Evolutionary conservation across 2,113 vertebrate species (phyloP).

Genomic region (Pelmatolapia mariae): DNA sequence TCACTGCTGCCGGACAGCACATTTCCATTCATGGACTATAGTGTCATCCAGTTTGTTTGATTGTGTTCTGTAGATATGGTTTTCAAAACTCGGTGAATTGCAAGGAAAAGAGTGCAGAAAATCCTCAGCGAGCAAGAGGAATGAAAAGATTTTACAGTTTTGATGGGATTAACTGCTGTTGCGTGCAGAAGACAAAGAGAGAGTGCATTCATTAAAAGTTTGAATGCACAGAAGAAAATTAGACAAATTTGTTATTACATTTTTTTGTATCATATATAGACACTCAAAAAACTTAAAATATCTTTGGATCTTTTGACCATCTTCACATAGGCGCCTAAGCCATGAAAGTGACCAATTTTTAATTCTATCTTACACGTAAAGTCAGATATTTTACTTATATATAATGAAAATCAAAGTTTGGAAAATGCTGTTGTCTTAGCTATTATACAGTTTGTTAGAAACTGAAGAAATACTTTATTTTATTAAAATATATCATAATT

Average conservation of each 20-base stretch:
- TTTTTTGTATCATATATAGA: background rate
- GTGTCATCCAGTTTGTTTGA: background rate
- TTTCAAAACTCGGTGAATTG: background rate
- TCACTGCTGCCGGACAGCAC: background rate
- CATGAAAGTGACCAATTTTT: background rate
- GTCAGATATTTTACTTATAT: background rate
- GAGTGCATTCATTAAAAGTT: fast-evolving
- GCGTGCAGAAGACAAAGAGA: background rate
- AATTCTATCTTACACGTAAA: fast-evolving
- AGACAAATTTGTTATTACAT: fast-evolving
- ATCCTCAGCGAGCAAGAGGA: background rate
- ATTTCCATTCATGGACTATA: background rate
- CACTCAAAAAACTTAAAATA: background rate
- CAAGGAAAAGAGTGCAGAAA: background rate
- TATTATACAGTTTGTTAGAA: background rate
- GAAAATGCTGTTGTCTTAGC: background rate
- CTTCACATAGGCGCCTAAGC: background rate
- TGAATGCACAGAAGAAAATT: background rate
- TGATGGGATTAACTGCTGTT: background rate
- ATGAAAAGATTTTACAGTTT: background rate
- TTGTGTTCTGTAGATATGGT: background rate
- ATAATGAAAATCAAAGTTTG: background rate
- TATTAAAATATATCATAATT: background rate
- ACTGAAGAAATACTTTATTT: background rate
- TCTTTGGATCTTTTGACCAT: background rate